Evolutionary conservation across 2,888 invertebrate species (phyloP).

Genomic region (Sesia bembeciformis): DNA sequence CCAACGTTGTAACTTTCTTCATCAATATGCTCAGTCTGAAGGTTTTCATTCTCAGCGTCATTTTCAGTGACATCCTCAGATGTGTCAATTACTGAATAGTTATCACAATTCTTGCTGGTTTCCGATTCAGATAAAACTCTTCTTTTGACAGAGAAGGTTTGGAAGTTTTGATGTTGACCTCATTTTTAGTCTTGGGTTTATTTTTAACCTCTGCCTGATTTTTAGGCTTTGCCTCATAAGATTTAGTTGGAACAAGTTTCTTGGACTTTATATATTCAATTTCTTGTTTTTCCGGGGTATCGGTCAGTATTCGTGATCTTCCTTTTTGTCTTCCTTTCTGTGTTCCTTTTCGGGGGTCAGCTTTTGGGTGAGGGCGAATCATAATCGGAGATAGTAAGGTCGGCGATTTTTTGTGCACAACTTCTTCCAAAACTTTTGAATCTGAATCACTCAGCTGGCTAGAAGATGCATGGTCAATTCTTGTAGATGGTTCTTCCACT

Average conservation of each 20-base stretch:
- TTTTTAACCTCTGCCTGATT: neutral
- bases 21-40: conserved; percentile 2
- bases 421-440: neutral
- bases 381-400: conserved; percentile 3
- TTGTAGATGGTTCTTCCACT: conserved; percentile 5
- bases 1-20: conserved; percentile 2
- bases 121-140: conserved; percentile 4
- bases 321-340: conserved; percentile 6
- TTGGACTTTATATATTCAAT: conserved; percentile 1
- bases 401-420: conserved; percentile 2
- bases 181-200: neutral
- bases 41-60: conserved; percentile 2
- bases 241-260: conserved; percentile 1
- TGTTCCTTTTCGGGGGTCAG: conserved; percentile 4
- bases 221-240: neutral
- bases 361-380: conserved; percentile 2
- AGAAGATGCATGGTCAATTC: conserved; percentile 2
- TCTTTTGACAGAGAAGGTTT: neutral
- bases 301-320: conserved; percentile 9
- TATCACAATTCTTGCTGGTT: conserved; percentile 3
- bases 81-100: conserved; percentile 4
- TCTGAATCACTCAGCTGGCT: conserved; percentile 3
- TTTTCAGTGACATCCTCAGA: conserved; percentile 4
- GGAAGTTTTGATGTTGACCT: neutral
- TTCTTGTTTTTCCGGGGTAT: conserved; percentile 11